These are phyloP conservation scores for Manis pentadactyla DNA, from an alignment of 2,797 vertebrate species.

Conservation along the genomic window DNA sequence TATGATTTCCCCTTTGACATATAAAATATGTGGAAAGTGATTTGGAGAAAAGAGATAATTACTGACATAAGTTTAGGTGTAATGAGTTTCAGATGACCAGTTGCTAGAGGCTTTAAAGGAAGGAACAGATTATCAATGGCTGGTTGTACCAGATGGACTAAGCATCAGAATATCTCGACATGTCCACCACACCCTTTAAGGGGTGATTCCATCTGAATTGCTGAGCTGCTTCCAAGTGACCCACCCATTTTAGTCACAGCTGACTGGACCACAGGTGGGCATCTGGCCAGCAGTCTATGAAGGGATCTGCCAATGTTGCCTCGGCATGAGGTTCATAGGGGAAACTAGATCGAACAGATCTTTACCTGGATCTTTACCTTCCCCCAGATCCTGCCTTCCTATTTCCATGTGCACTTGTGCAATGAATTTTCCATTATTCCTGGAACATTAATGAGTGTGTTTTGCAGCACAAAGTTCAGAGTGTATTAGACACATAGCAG, in stretches of 20 bases:
- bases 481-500: background rate
- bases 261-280: too few relatives aligned
- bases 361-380: background rate
- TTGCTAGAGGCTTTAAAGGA: background rate
- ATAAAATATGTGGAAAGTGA: background rate
- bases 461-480: background rate
- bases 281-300: accelerated
- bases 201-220: accelerated
- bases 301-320: background rate
- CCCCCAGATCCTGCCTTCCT: background rate
- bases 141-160: accelerated
- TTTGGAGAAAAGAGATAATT: background rate
- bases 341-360: background rate
- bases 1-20: background rate
- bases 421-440: background rate
- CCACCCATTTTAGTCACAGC: background rate
- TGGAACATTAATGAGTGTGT: background rate
- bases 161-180: background rate
- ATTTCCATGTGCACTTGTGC: background rate
- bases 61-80: background rate
- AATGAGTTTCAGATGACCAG: background rate
- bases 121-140: background rate
- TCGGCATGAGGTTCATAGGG: accelerated
- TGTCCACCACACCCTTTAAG: background rate
- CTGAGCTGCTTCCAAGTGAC: background rate